Evolutionary conservation across 2,888 invertebrate genomes (phyloP).

Genomic region (Malachius bipustulatus): DNA sequence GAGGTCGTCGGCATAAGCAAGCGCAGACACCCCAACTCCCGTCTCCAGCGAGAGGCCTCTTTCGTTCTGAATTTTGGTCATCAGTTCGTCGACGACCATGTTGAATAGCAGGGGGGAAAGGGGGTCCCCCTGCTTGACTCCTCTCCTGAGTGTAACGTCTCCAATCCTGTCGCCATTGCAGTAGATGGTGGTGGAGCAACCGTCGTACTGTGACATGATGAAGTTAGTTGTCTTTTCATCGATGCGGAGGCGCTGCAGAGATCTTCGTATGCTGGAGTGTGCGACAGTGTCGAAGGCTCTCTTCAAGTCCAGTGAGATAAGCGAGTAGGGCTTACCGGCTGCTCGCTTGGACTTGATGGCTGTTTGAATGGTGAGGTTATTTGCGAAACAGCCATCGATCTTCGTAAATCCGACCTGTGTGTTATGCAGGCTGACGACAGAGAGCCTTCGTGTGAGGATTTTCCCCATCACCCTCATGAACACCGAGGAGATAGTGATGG

Average conservation of each 20-base stretch:
- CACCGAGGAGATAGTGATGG: slow-evolving; percentile 8
- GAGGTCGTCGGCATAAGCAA: no score
- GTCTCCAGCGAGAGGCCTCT: no score
- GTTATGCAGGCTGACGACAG: no score
- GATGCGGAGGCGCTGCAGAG: slow-evolving; percentile 11
- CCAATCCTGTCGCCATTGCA: slow-evolving; percentile 3
- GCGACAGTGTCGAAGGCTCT: slow-evolving; percentile 20
- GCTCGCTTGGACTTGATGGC: slow-evolving; percentile 9
- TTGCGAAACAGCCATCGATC: slow-evolving; percentile 16
- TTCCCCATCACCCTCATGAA: neutral
- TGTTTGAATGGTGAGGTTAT: slow-evolving; percentile 14
- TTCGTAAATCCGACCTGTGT: slow-evolving; percentile 16
- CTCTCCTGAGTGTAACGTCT: no score
- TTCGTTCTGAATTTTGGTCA: no score
- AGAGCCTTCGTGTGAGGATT: no score
- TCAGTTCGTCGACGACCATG: no score
- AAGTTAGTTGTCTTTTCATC: slow-evolving; percentile 5
- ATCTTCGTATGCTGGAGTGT: slow-evolving; percentile 13
- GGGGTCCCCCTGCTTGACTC: no score
- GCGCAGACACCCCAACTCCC: no score
- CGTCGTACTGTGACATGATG: slow-evolving; percentile 9
- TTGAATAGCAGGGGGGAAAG: no score
- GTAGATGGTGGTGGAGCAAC: slow-evolving; percentile 10
- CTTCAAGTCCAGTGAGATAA: slow-evolving; percentile 15
- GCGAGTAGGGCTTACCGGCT: slow-evolving; percentile 8